phyloP scores from a whole-genome alignment of 2,797 vertebrate species.

The Xiphophorus birchmanni region DNA sequence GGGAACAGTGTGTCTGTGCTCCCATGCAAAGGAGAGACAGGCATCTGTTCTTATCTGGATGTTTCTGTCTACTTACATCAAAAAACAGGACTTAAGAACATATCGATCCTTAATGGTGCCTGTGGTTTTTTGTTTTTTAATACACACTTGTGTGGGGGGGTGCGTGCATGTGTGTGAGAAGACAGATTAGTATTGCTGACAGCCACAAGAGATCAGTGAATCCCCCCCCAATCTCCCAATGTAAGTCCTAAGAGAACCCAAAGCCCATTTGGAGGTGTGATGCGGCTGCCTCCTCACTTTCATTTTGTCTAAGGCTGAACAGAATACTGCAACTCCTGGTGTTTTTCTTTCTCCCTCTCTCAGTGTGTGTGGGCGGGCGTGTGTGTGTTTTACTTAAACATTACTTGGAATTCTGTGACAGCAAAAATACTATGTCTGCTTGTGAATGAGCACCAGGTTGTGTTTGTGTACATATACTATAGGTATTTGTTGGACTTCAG shows the following conservation, averaged over 20 bases:
- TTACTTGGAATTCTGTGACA: conserved; percentile 34
- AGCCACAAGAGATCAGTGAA: conserved; percentile 53
- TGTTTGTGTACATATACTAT: conserved; percentile 2
- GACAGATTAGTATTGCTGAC: conserved; percentile 64
- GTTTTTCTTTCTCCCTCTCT: conserved; percentile 1
- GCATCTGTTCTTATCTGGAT: background rate
- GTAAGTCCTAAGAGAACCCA: conserved; percentile 68
- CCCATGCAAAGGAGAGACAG: conserved; percentile 1
- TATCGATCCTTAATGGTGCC: background rate
- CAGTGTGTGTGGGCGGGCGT: background rate
- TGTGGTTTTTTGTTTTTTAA: background rate
- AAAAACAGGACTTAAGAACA: background rate
- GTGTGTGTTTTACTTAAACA: conserved; percentile 6
- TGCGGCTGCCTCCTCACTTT: conserved; percentile 71
- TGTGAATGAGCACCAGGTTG: conserved; percentile 4
- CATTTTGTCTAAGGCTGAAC: conserved; percentile 62
- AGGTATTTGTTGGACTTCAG: conserved; percentile 26
- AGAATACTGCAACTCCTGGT: conserved; percentile 31
- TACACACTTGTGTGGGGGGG: background rate
- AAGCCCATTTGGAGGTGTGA: conserved; percentile 75
- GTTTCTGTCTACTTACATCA: background rate
- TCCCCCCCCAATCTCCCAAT: conserved; percentile 31
- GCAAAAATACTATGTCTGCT: conserved; percentile 12
- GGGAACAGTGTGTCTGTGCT: conserved; percentile 14
- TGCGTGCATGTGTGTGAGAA: conserved; percentile 7